phyloP scores from a whole-genome alignment of 2,797 vertebrate species.

The Sebastes kiyomatsui region DNA sequence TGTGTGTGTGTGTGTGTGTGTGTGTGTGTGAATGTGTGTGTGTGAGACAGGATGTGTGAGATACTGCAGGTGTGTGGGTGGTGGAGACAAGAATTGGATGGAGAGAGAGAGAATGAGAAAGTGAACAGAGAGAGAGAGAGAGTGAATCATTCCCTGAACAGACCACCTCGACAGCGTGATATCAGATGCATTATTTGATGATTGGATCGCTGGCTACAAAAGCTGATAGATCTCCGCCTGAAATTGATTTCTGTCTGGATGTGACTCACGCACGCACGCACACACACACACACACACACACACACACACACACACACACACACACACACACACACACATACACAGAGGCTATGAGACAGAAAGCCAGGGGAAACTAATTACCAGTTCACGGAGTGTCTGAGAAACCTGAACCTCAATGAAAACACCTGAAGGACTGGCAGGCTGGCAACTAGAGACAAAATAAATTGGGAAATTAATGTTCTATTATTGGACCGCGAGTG shows the following conservation, averaged over 20 bases:
- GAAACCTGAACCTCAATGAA: conserved; percentile 72
- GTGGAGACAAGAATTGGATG: conserved; percentile 49
- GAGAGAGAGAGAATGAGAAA: conserved; percentile 37
- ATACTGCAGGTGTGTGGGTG: conserved; percentile 61
- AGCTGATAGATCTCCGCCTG: conserved; percentile 77
- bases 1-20: not conserved
- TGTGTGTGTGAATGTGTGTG: not conserved
- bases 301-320: conserved; percentile 8
- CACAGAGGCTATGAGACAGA: conserved; percentile 51
- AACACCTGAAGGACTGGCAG: conserved; percentile 76
- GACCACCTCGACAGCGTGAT: conserved; percentile 77
- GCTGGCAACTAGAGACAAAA: conserved; percentile 67
- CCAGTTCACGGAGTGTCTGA: conserved; percentile 73
- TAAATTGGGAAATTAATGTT: conserved; percentile 78
- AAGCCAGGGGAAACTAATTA: conserved; percentile 77
- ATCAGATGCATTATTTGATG: conserved; percentile 81
- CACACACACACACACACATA: conserved; percentile 25
- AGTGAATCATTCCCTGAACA: conserved; percentile 78
- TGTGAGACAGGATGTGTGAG: conserved; percentile 44
- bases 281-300: not conserved
- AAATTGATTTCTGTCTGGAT: conserved; percentile 81
- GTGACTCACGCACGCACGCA: conserved; percentile 39
- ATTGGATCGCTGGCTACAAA: conserved; percentile 79
- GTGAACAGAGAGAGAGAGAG: conserved; percentile 40
- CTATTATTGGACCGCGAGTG: conserved; percentile 65